Percentiles rank a stretch among this genome's conserved stretches.
phyloP scores from a whole-genome alignment of 2,888 invertebrate species.

The Mamestra brassicae region DNA sequence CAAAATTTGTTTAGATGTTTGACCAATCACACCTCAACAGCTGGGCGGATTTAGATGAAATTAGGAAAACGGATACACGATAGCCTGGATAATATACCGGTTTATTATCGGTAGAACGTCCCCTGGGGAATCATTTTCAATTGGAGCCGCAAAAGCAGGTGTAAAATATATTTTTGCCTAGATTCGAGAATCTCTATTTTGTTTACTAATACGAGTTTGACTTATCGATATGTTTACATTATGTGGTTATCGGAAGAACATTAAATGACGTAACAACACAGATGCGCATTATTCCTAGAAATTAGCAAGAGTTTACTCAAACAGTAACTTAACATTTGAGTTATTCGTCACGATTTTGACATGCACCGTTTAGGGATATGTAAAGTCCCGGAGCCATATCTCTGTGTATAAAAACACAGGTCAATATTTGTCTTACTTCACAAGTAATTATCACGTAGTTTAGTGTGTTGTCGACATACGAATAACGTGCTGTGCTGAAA shows the following conservation, averaged over 20 bases:
- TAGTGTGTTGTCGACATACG: slow-evolving; percentile 2
- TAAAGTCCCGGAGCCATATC: slow-evolving; percentile 61
- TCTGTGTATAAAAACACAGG: slow-evolving; percentile 57
- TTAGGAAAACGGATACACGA: background rate
- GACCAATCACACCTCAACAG: background rate
- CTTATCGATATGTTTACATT: slow-evolving; percentile 45
- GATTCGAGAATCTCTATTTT: background rate
- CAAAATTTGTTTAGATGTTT: background rate
- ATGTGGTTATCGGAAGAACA: slow-evolving; percentile 12
- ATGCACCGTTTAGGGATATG: slow-evolving; percentile 40
- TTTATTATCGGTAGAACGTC: background rate
- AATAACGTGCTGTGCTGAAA: background rate
- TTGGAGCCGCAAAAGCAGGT: background rate
- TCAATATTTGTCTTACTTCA: slow-evolving; percentile 32
- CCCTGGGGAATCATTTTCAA: background rate
- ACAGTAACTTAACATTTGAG: background rate
- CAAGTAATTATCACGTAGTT: slow-evolving; percentile 18
- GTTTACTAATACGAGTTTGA: background rate
- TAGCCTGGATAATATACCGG: background rate
- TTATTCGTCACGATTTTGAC: slow-evolving; percentile 31
- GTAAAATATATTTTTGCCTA: background rate
- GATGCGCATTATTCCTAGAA: slow-evolving; percentile 36
- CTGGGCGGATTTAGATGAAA: background rate
- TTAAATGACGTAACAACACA: slow-evolving; percentile 34
- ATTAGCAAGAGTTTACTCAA: slow-evolving; percentile 22